Percentiles rank a stretch among this genome's conserved stretches.
Evolutionary conservation across 2,888 invertebrate genomes (phyloP).

Genomic region (Synanthedon formicaeformis): DNA sequence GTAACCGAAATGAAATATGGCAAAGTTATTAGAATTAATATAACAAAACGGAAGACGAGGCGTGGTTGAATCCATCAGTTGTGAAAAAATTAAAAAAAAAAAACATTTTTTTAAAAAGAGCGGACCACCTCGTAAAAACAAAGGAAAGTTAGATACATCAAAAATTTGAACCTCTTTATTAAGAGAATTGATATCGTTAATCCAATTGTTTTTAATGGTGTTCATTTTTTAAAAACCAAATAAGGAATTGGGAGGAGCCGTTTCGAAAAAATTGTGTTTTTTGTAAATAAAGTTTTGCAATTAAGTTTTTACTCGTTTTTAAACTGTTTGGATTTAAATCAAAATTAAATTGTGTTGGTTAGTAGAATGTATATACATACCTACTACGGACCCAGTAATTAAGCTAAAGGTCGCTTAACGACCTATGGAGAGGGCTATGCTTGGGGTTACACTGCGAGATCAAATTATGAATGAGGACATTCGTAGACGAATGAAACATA

Average conservation of each 20-base stretch:
- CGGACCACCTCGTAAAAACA: constrained; percentile 16
- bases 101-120: constrained; percentile 14
- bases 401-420: too few relatives aligned
- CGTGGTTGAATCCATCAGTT: constrained; percentile 23
- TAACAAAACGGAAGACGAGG: constrained; percentile 25
- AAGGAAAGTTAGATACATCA: constrained; percentile 5
- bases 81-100: constrained; percentile 18
- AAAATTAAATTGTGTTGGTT: too few relatives aligned
- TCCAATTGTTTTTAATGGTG: constrained; percentile 17
- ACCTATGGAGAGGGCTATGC: too few relatives aligned
- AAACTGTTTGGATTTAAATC: too few relatives aligned
- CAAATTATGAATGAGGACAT: too few relatives aligned
- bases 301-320: too few relatives aligned
- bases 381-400: too few relatives aligned
- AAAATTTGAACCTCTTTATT: constrained; percentile 39
- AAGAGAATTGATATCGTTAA: constrained; percentile 18
- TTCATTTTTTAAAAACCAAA: constrained; percentile 2
- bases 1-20: constrained; percentile 42
- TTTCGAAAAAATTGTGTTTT: not conserved
- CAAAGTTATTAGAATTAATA: constrained; percentile 41
- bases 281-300: too few relatives aligned
- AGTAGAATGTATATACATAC: too few relatives aligned
- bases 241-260: constrained; percentile 6
- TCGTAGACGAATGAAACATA: too few relatives aligned
- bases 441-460: too few relatives aligned